Base-by-base conservation (phyloP, 2,113 vertebrate species). In the Gnathonemus echidnorhynchus region DNA sequence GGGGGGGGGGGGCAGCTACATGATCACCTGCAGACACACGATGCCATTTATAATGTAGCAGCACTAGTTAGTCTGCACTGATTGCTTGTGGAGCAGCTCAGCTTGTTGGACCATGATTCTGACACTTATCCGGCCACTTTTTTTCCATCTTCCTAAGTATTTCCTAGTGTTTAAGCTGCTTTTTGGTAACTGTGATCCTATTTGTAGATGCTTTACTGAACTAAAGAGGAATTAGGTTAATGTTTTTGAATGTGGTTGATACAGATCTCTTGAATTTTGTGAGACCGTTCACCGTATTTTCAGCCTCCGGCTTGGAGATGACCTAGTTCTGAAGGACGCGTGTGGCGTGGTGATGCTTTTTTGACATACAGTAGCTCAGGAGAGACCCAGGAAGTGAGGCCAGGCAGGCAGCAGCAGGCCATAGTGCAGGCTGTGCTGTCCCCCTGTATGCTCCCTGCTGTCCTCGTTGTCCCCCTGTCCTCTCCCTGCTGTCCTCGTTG, bases 21-120 rank as follows among this genome's bases (percentile, higher is more conserved):
- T 66, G 9, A 66, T 87, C 90, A 56, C 70, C n/a, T 85, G 70
- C 39, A 86, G 89, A 88, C 90, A 92, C 91, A 92, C 9, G 5
- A 31, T 66, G 90, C 88, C 89, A 90, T 93, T 92, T 92, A 94
- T 94, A 93, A 89, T 88, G 83, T 88, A 87, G 88, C 90, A 92
- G 56, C 6, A 49, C 87, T 93, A 91, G 91, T 93, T 92, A 91
- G 91, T 77, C 62, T 10, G n/a, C 5, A 66, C 90, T 58, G 70
- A 50, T 2, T 91, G 66, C 89, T 92, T 90, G 92, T 90, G 62
- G 62, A 27, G n/a, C 11, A 39, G 27, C 10, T 39, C 70, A 27
- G 10, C 90, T 50, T 90, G 62, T 86, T n/a, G 84, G 77, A 90
- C 88, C 66, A 89, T 89, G 90, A 92, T 94, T 91, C 83, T 80